A percentile compares a stretch with the other conserved stretches of the same genome.
phyloP scores from a whole-genome alignment of 2,888 invertebrate species.

The Lamproptera curius region DNA sequence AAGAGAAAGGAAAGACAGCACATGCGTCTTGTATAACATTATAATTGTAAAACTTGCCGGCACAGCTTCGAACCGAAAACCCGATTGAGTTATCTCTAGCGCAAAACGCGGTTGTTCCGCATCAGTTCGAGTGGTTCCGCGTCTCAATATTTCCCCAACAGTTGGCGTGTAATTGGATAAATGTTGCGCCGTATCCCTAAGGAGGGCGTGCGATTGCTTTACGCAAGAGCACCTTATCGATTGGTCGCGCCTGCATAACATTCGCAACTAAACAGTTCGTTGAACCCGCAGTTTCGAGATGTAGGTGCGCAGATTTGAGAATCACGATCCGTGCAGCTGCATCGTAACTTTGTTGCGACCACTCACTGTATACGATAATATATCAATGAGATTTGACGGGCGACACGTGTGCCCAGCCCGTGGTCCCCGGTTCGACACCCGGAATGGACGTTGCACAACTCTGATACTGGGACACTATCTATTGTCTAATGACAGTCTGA shows the following conservation, averaged over 20 bases:
- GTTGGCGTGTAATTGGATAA: constrained; percentile 24
- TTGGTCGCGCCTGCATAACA: constrained; percentile 59
- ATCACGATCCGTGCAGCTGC: constrained; percentile 44
- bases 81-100: no score
- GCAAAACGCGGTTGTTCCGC: constrained; percentile 4
- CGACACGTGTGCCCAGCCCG: not conserved
- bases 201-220: constrained; percentile 59
- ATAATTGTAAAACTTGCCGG: no score
- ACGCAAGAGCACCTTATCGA: constrained; percentile 65
- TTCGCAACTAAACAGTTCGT: constrained; percentile 58
- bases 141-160: constrained; percentile 9
- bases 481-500: no score
- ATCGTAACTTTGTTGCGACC: constrained; percentile 36
- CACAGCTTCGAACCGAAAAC: no score
- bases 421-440: not conserved
- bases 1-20: no score
- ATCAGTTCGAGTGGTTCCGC: constrained; percentile 5
- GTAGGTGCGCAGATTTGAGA: constrained; percentile 51
- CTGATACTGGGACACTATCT: no score
- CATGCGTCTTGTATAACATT: no score
- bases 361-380: not conserved
- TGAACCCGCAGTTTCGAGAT: constrained; percentile 61
- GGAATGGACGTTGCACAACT: no score
- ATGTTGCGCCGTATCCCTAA: constrained; percentile 41
- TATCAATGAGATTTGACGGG: not conserved